Base-by-base conservation (phyloP, 2,888 invertebrate genomes). In the Branchellion lobata region DNA sequence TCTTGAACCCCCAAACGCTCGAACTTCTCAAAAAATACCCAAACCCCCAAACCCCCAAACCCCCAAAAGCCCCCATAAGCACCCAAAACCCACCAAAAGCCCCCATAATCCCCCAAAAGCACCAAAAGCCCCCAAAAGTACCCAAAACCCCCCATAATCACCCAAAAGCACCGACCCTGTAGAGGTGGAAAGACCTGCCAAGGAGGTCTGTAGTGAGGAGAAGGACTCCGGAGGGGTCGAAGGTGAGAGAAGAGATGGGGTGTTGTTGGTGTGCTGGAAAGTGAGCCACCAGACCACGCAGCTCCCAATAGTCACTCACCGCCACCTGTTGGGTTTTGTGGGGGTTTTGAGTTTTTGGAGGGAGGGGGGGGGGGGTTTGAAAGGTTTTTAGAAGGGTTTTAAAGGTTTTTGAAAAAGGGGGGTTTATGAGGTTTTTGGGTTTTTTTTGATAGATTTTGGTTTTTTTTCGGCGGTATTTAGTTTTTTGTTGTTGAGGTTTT, bases 131-230 rank as follows among this genome's bases (percentile, higher is more conserved):
- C 14, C 5, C 14, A 5, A 40, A 40, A 8, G 8, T 14, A 5
- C 40, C 14, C 14, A 5, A 40, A 8, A 5, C 14, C 40, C 40
- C 40, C 5, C n/a, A n/a, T n/a, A n/a, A n/a, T n/a, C n/a, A 5
- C 47, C 27, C 27, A 51, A 47, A 14, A 24, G 3, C 31, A 51
- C 36, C 33, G 14, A 65, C 77, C 77, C 57, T 77, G 89, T 97
- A 99, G 84, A 99, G 91, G 88, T 99, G 94, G 89, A 99, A 99
- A 86, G 95, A 94, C 86, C 96, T 95, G 0, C 96, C 97, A 33
- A 94, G 91, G 83, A 92, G 92, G 87, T 96, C 96, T 0, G 95
- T 95, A 0, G 96, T 96, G 83, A 96, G 90, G 68, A 97, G 89
- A 81, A 97, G 88, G 89, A 93, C 91, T 71, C 96, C 97, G 79